A percentile compares a stretch with the other conserved stretches of the same genome.
Conservation (phyloP, 2,113 vertebrate species). For the Alethe castanea region DNA sequence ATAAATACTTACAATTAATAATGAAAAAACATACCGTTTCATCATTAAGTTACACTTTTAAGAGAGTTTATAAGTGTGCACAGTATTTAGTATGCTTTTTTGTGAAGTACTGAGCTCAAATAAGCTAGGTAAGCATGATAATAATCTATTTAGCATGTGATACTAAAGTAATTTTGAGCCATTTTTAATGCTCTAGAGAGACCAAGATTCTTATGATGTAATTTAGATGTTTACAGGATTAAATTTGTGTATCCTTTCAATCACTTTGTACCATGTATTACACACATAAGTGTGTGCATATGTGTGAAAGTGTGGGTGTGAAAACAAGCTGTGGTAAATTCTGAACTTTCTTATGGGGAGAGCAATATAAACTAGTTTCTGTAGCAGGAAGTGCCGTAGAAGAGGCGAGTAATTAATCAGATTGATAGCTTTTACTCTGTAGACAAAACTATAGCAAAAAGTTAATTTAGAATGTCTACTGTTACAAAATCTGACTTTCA, state of each 20-base stretch:
- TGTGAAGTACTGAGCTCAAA: not conserved
- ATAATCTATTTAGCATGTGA: not conserved
- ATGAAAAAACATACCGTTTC: not conserved
- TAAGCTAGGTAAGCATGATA: slow-evolving; percentile 9
- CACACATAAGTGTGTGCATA: not conserved
- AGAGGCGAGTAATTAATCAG: slow-evolving; percentile 43
- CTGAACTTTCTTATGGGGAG: not conserved
- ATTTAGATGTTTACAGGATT: slow-evolving; percentile 25
- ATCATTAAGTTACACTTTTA: slow-evolving; percentile 42
- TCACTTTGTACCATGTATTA: not conserved
- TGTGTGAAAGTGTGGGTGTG: not conserved
- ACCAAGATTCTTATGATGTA: not conserved
- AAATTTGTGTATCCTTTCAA: not conserved
- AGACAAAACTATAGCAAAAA: slow-evolving; percentile 24
- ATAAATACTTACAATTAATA: not conserved
- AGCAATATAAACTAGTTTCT: not conserved
- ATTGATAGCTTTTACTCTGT: slow-evolving; percentile 1
- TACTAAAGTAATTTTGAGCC: not conserved
- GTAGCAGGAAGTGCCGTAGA: not conserved
- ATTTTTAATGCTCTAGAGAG: not conserved
- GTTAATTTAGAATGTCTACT: slow-evolving; percentile 17
- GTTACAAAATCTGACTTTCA: not conserved
- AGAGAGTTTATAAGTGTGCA: slow-evolving; percentile 6
- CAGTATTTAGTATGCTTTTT: slow-evolving; percentile 21
- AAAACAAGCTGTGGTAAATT: slow-evolving; percentile 32